Conservation (phyloP, 2,888 invertebrate species). For the Hermaeophaga mercurialis region DNA sequence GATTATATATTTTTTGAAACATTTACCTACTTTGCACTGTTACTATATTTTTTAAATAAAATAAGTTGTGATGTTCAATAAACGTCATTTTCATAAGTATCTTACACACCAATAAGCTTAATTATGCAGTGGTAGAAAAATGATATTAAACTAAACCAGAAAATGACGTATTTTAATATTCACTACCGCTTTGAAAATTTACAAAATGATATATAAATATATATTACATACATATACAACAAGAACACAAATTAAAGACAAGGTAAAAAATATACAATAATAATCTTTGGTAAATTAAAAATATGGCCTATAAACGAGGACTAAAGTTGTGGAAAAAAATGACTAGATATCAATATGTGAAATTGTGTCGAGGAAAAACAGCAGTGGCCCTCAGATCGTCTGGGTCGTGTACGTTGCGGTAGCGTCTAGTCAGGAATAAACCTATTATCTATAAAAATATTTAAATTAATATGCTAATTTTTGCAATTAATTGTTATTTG, state of each 20-base stretch:
- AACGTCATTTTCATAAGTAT: too few species aligned
- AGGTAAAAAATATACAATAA: slow-evolving; percentile 7
- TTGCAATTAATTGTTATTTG: too few species aligned
- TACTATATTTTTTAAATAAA: too few species aligned
- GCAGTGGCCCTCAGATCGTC: slow-evolving; percentile 74
- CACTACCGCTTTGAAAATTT: slow-evolving; percentile 9
- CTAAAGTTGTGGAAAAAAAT: slow-evolving; percentile 25
- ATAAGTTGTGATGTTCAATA: too few species aligned
- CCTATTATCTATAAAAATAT: slow-evolving; percentile 72
- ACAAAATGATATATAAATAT: slow-evolving; percentile 7
- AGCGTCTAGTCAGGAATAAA: slow-evolving; percentile 78
- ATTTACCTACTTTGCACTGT: too few species aligned
- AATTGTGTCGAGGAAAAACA: slow-evolving; percentile 66
- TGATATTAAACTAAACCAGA: too few species aligned
- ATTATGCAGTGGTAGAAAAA: too few species aligned
- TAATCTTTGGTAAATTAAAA: slow-evolving; percentile 42
- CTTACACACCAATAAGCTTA: too few species aligned
- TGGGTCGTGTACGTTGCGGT: slow-evolving; percentile 81
- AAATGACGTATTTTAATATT: too few species aligned
- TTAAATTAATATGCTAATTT: slow-evolving; percentile 2
- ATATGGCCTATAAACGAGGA: slow-evolving; percentile 25
- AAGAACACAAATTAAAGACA: slow-evolving; percentile 10
- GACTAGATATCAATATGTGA: slow-evolving; percentile 54
- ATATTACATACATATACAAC: slow-evolving; percentile 18
- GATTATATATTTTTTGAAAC: too few species aligned